phyloP scores from a whole-genome alignment of 2,888 invertebrate genomes.

The Tetragnatha montana region DNA sequence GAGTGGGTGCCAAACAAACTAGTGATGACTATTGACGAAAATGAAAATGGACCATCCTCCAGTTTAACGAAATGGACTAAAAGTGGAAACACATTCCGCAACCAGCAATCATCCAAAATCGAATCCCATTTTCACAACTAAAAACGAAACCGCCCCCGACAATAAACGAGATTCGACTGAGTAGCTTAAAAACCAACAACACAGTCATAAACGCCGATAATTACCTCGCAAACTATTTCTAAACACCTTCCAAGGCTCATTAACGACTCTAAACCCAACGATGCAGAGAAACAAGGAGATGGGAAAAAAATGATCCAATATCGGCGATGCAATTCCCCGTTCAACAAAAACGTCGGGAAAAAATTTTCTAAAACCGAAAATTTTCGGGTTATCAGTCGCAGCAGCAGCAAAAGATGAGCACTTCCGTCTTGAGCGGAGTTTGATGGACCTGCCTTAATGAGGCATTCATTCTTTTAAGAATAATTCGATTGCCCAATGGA shows the following conservation, averaged over 20 bases:
- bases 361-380: not conserved
- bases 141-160: not conserved
- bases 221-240: not conserved
- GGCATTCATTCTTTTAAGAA: constrained; percentile 25
- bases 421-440: constrained; percentile 13
- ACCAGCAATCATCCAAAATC: too few relatives aligned
- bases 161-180: too few relatives aligned
- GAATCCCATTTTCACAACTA: not conserved
- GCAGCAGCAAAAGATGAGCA: not conserved
- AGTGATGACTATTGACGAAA: too few relatives aligned
- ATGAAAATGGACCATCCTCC: too few relatives aligned
- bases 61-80: too few relatives aligned
- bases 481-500: not conserved
- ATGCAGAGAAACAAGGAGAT: not conserved
- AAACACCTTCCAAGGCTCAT: not conserved
- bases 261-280: not conserved
- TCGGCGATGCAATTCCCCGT: not conserved
- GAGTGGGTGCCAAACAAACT: too few relatives aligned
- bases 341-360: not conserved
- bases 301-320: not conserved
- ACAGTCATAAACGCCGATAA: too few relatives aligned
- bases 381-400: constrained; percentile 2
- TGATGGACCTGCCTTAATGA: constrained; percentile 23
- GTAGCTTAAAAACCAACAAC: too few relatives aligned
- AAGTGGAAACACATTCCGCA: too few relatives aligned